These are phyloP conservation scores for Folsomia manolachei DNA, from an alignment of 2,888 invertebrate species.

Conservation along the genomic window DNA sequence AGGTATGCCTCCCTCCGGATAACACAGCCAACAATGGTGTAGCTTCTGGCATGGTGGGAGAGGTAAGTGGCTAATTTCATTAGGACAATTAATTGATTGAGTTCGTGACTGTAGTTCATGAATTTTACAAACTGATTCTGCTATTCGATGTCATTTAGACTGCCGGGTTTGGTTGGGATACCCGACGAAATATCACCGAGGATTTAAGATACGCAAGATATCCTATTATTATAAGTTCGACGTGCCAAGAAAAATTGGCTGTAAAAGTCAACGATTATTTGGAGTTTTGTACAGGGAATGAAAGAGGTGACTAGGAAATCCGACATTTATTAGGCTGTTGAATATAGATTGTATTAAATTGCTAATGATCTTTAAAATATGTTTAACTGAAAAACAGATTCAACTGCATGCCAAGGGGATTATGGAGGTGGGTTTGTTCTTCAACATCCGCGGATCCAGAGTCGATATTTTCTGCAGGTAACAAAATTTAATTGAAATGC, in stretches of 20 bases:
- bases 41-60: constrained; percentile 30
- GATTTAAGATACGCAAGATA: constrained; percentile 32
- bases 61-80: constrained; percentile 32
- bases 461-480: constrained; percentile 34
- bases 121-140: too few relatives aligned
- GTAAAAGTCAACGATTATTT: constrained; percentile 39
- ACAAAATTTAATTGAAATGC: too few relatives aligned
- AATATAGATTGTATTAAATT: too few relatives aligned
- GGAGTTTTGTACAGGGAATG: constrained; percentile 40
- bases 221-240: constrained; percentile 26
- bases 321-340: too few relatives aligned
- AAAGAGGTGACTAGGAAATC: constrained; percentile 25
- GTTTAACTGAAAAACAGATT: constrained; percentile 18
- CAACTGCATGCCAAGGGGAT: constrained; percentile 31
- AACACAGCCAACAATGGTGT: constrained; percentile 32
- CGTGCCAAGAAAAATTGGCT: constrained; percentile 32
- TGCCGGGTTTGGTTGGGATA: constrained; percentile 41
- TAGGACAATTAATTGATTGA: too few relatives aligned
- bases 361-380: neutral
- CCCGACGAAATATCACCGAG: constrained; percentile 35
- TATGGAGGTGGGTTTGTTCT: constrained; percentile 26
- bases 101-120: too few relatives aligned
- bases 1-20: constrained; percentile 36
- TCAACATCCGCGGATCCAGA: constrained; percentile 24
- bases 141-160: constrained; percentile 19